Conservation (phyloP, 2,113 vertebrate species). For the Trogon melanurus region DNA sequence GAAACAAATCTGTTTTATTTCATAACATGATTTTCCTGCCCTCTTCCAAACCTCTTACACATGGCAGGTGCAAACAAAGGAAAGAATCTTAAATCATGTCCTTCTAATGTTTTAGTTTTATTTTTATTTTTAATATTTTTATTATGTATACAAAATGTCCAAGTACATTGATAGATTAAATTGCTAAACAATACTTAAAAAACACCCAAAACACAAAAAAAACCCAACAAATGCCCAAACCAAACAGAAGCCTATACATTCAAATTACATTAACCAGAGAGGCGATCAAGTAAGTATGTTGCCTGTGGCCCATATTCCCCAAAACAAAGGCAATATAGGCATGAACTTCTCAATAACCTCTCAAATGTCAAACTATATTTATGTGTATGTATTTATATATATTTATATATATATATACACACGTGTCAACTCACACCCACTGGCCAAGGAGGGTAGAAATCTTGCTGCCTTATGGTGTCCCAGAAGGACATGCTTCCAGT, state of each 20-base stretch:
- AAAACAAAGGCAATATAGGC: neutral
- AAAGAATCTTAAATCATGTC: neutral
- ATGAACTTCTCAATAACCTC: neutral
- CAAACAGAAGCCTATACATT: neutral
- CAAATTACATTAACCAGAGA: neutral
- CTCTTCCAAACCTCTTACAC: neutral
- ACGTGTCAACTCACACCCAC: neutral
- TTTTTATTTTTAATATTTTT: neutral
- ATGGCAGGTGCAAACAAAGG: neutral
- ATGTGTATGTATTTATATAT: neutral
- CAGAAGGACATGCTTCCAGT: neutral
- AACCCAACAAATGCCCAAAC: accelerated
- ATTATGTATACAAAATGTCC: neutral
- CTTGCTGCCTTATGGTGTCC: neutral
- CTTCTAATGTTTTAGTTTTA: neutral
- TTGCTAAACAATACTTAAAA: neutral
- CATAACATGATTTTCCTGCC: neutral
- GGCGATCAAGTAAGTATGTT: neutral
- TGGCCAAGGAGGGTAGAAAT: neutral
- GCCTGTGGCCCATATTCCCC: neutral
- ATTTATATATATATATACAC: neutral
- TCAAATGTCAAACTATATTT: neutral
- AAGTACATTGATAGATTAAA: neutral
- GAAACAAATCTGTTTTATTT: neutral
- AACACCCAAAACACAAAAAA: neutral